These are phyloP conservation scores for Sylvicola fuscatus DNA, from an alignment of 2,888 invertebrate genomes.

Conservation along the genomic window DNA sequence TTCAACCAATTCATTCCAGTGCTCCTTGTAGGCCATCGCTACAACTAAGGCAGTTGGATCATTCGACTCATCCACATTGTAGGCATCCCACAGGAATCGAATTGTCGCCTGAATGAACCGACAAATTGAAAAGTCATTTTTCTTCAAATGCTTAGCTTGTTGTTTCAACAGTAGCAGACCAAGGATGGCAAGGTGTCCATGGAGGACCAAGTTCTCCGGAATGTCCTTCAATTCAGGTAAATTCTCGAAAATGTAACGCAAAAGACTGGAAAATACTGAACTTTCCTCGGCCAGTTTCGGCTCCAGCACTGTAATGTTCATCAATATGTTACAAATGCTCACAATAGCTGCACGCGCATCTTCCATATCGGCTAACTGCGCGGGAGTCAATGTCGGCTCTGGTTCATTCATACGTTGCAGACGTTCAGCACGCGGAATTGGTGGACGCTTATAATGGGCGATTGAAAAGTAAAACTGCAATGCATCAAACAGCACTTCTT, in stretches of 20 bases:
- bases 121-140: conserved; percentile 75
- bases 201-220: conserved; percentile 64
- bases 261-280: conserved; percentile 50
- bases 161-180: conserved; percentile 68
- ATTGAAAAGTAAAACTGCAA: conserved; percentile 71
- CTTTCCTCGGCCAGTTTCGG: conserved; percentile 64
- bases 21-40: conserved; percentile 64
- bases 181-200: conserved; percentile 66
- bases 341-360: conserved; percentile 70
- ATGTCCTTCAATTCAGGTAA: conserved; percentile 65
- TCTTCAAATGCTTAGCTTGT: conserved; percentile 60
- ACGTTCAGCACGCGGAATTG: conserved; percentile 59
- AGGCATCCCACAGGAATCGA: conserved; percentile 82
- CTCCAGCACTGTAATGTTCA: conserved; percentile 81
- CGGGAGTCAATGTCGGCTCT: conserved; percentile 50
- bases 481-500: conserved; percentile 59
- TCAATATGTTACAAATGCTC: conserved; percentile 75
- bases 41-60: conserved; percentile 66
- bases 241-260: conserved; percentile 71
- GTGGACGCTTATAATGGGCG: conserved; percentile 66
- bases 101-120: conserved; percentile 78
- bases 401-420: conserved; percentile 53
- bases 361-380: conserved; percentile 60
- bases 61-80: conserved; percentile 71
- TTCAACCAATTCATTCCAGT: conserved; percentile 79